Evolutionary conservation across 2,888 invertebrate species (phyloP), one percentile per base, ranked within the genome.

Genomic region (Exocentrus adspersus): DNA sequence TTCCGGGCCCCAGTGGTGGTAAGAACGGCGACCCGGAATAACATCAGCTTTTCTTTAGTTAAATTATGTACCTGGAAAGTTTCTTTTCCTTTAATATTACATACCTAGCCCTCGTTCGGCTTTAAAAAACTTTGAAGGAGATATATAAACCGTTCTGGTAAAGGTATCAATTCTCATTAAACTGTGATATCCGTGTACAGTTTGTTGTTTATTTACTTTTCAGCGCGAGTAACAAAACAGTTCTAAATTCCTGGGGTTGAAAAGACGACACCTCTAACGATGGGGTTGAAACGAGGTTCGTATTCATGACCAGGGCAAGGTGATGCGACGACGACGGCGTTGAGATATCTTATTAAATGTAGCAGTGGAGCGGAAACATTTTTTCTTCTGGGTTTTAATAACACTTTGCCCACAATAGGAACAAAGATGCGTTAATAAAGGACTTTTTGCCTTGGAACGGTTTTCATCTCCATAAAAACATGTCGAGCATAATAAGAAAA

Each of bases 341-440:
- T n/a, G n/a, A 43, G 43, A 17, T 42, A 54, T 43, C 54, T 42
- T 43, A 54, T 54, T 54, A 54, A 54, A 24, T 42, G 21, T 24
- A 14, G 28, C 54, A 54, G 9, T 28, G 43, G 54, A 43, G 54
- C 43, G n/a, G 43, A 54, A 54, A 54, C 54, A 42, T 54, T 54
- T 43, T 54, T 54, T 53, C 17, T 54, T 54, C 20, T 20, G 51
- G 54, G 24, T 53, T 54, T 54, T 54, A 54, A 54, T 54, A 54
- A 54, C 54, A 43, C 28, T 53, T 53, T 54, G 43, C 43, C 28
- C 21, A 21, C 51, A 43, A 54, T 16, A 43, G 43, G 43, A 54
- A 54, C 16, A 54, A 54, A 54, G 54, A 42, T 28, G 17, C 17
- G 43, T 24, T 54, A 54, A 54, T 54, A 28, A 54, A 54, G 12